Percentiles rank a stretch among this genome's conserved stretches.
Conservation (phyloP, 1,140 invertebrate species). For the Macrobrachium rosenbergii region DNA sequence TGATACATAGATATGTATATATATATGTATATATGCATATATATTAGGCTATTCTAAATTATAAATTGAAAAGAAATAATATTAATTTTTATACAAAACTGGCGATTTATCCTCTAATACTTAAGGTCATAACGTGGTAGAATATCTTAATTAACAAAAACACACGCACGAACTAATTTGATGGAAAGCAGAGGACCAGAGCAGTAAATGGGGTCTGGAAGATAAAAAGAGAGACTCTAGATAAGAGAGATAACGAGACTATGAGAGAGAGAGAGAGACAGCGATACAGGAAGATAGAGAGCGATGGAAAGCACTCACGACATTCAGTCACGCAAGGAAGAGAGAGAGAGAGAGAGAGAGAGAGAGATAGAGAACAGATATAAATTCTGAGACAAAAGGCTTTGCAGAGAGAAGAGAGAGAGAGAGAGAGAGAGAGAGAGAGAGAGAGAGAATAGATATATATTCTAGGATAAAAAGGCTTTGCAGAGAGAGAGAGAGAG, state of each 20-base stretch:
- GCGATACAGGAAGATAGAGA: neutral
- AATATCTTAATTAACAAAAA: constrained; percentile 2
- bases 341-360: constrained; percentile 8
- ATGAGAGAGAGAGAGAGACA: too few species aligned
- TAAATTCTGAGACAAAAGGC: constrained; percentile 1
- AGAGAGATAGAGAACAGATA: constrained; percentile 37
- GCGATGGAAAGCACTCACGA: neutral
- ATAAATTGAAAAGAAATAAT: too few species aligned
- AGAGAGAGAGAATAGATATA: too few species aligned
- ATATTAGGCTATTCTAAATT: too few species aligned
- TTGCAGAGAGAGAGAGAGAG: too few species aligned
- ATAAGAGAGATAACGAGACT: neutral
- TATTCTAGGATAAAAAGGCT: too few species aligned
- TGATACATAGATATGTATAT: constrained; percentile 18
- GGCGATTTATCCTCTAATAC: too few species aligned
- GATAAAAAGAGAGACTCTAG: neutral
- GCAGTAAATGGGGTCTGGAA: too few species aligned
- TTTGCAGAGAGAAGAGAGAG: constrained; percentile 12
- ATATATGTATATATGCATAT: constrained; percentile 17
- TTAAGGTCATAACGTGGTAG: too few species aligned
- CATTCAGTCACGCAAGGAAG: neutral
- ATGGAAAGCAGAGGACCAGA: too few species aligned
- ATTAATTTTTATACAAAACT: too few species aligned
- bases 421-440: constrained; percentile 13
- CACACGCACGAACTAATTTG: neutral